Evolutionary conservation across 2,888 invertebrate species (phyloP).

Genomic region (Drosophila paucipuncta): DNA sequence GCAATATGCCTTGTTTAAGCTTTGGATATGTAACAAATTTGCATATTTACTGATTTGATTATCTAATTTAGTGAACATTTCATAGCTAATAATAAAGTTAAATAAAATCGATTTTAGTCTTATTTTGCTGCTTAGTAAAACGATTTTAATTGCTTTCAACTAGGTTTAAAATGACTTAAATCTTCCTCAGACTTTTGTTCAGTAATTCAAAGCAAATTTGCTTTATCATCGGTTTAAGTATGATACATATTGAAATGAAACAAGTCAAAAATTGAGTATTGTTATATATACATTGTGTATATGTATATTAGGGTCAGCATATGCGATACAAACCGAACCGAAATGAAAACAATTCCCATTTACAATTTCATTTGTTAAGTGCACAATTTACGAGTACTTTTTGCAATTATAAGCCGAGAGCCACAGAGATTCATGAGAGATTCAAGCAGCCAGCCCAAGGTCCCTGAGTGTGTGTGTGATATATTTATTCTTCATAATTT

Average conservation of each 20-base stretch:
- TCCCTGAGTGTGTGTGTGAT: constrained; percentile 57
- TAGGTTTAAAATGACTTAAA: not conserved
- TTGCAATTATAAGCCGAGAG: constrained; percentile 52
- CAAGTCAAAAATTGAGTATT: not conserved
- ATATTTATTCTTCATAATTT: constrained; percentile 81
- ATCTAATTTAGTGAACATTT: not conserved
- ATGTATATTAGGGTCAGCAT: not conserved
- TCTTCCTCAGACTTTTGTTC: not conserved
- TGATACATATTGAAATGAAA: not conserved
- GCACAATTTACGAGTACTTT: constrained; percentile 64
- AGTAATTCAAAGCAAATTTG: not conserved
- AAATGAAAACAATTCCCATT: constrained; percentile 38
- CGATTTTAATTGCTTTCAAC: not conserved
- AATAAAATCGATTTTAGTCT: not conserved
- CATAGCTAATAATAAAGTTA: not conserved
- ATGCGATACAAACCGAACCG: constrained; percentile 8
- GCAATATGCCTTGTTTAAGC: constrained; percentile 10
- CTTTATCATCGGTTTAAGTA: not conserved
- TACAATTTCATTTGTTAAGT: constrained; percentile 67
- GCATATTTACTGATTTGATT: not conserved
- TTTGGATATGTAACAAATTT: not conserved
- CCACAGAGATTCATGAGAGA: constrained; percentile 47
- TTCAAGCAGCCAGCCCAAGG: constrained; percentile 41
- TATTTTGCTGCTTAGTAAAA: not conserved
- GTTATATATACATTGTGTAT: not conserved